A percentile compares a stretch with the other conserved stretches of the same genome.
Evolutionary conservation across 53 echinoderm and acorn worm genomes (phyloP).

Genomic region (Echinometra lucunter): DNA sequence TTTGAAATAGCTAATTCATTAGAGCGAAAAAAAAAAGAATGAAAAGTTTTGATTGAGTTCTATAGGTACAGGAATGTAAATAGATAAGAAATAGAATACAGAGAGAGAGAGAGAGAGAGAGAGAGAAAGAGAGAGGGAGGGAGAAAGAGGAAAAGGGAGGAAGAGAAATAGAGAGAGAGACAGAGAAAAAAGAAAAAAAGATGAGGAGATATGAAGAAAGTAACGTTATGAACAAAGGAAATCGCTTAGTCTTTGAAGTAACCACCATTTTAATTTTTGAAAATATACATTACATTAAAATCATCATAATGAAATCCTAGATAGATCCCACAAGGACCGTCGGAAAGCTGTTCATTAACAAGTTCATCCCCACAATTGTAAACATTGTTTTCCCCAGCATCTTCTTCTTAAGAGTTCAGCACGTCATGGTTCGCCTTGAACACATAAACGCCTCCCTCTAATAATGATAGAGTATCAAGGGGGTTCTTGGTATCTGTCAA

Average conservation of each 20-base stretch:
- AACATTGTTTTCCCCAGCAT: not conserved
- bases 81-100: not conserved
- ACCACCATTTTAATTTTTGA: no score
- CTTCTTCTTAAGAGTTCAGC: not conserved
- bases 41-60: not conserved
- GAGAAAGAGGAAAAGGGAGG: no score
- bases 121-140: not conserved
- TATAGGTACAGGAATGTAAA: no score
- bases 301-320: no score
- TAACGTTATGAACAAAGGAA: no score
- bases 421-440: slow-evolving; percentile 34
- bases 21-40: not conserved
- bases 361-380: not conserved
- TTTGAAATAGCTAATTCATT: not conserved
- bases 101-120: not conserved
- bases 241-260: no score
- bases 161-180: no score
- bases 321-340: no score
- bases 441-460: not conserved
- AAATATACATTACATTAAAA: no score
- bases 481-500: not conserved
- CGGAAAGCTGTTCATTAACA: no score
- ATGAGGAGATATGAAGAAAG: no score
- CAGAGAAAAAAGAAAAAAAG: no score
- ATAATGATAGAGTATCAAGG: not conserved